Base-by-base conservation (phyloP, 2,888 invertebrate genomes). In the Baronia brevicornis region DNA sequence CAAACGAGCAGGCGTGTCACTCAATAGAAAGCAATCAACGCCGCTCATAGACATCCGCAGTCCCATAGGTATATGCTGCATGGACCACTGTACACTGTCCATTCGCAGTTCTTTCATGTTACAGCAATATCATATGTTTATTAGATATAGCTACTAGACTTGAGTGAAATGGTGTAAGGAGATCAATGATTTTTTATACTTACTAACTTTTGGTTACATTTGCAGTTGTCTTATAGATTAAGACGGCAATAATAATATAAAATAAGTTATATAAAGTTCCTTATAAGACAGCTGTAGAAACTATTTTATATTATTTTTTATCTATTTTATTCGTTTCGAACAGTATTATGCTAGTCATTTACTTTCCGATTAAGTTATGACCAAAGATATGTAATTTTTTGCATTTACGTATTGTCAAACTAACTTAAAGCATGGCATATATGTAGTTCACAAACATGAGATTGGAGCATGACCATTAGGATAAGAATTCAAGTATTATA, bases 271-370 rank as follows among this genome's bases (percentile, higher is more conserved):
- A 28, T 23, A 34, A 29, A 23, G 31, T 26, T 51, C 44, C 39
- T 51, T 64, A 58, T 61, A 48, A 63, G 65, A 57, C 60, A 60
- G 64, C 60, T 54, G 58, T 57, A 34, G 32, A 30, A 32, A 24
- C 8, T 36, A 35, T 28, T 37, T 47, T 43, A 45, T 37, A 50
- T 48, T 41, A 51, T 60, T 54, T 61, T 56, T 62, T 57, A 62
- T 44, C 55, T 21, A 37, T 52, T 46, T 40, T 67, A 68, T 70
- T 67, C 41, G 72, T 68, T 67, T 67, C 41, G 37, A 47, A 54
- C 44, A 47, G 54, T 45, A 42, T 51, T 51, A 50, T 48, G 44
- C 52, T 53, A 51, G 52, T 53, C 50, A 37, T 46, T 25, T 34
- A 9, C 21, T 36, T 25, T 28, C 24, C 14, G 22, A 26, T 14